Conservation (phyloP, 2,113 vertebrate genomes). For the Tenrec ecaudatus region DNA sequence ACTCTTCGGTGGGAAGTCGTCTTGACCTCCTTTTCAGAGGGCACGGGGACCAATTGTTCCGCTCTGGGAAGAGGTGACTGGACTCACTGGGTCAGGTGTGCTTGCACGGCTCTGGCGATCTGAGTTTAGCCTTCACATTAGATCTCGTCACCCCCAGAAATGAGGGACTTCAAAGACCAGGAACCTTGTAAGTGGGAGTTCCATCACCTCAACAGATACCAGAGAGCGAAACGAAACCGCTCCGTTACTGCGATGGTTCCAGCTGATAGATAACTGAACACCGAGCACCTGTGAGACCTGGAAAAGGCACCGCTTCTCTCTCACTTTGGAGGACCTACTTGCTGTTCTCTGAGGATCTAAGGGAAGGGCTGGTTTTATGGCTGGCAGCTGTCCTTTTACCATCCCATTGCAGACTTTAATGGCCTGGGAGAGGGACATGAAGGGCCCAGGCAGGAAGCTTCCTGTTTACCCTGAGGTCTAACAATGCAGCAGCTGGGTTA, state of each 20-base stretch:
- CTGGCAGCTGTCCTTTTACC: slow-evolving; percentile 82
- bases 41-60: neutral
- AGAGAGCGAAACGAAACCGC: neutral
- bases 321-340: slow-evolving; percentile 61
- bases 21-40: neutral
- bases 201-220: neutral
- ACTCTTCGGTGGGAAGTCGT: neutral
- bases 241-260: neutral
- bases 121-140: neutral
- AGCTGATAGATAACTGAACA: slow-evolving; percentile 9
- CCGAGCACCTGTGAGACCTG: neutral
- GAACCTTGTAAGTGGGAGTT: slow-evolving; percentile 17
- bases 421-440: slow-evolving; percentile 74
- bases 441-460: slow-evolving; percentile 78
- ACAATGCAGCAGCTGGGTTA: slow-evolving; percentile 79
- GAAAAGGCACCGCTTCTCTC: neutral
- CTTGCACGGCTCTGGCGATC: neutral
- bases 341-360: slow-evolving; percentile 60
- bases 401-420: slow-evolving; percentile 74
- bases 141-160: slow-evolving; percentile 3
- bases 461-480: slow-evolving; percentile 80
- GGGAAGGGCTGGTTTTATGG: slow-evolving; percentile 73
- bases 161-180: slow-evolving; percentile 1
- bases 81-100: neutral
- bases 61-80: slow-evolving; percentile 8